Evolutionary conservation across 2,113 vertebrate genomes (phyloP), one percentile per base, ranked within the genome.

Genomic region (Sinocyclocheilus anophthalmus): DNA sequence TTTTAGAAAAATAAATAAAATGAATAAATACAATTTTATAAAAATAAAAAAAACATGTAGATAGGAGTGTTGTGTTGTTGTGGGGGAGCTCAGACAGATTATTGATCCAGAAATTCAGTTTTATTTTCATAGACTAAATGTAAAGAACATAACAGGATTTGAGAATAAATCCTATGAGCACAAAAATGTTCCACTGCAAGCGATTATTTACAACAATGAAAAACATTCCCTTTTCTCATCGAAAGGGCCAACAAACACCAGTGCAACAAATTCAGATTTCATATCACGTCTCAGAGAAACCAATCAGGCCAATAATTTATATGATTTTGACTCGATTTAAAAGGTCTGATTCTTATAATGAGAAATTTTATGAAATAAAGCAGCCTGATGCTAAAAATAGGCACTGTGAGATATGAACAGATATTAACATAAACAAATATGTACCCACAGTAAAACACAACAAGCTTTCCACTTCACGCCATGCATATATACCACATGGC

Each of bases 121-220:
- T 95, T 95, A 94, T 94, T 95, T 93, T 91, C 89, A 91, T 95
- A 90, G 92, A 94, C 92, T 94, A 94, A 95, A 95, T 95, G 93
- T 93, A 94, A 94, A 95, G 92, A 92, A 95, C 94, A 94, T 94
- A 95, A 93, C 92, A 94, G 94, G 94, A 95, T 95, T 95, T 95
- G 94, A 95, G 94, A 95, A 95, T 95, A 95, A 95, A 95, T 95
- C 94, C 94, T 90, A 94, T 88, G 91, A 94, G 94, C 94, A 95
- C 94, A 95, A 94, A 95, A 95, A 95, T 94, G 92, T 95, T 94
- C 90, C 92, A 95, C 93, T 93, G 94, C 93, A 95, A 93, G 93
- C 92, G 88, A 92, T 90, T 95, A 95, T 95, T 89, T 95, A 95
- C 94, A 95, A 91, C 91, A 90, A 94, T 93, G 88, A 92, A 85